A percentile compares a stretch with the other conserved stretches of the same genome.
phyloP scores from a whole-genome alignment of 2,113 vertebrate species.

The Drymodes brunneopygia region DNA sequence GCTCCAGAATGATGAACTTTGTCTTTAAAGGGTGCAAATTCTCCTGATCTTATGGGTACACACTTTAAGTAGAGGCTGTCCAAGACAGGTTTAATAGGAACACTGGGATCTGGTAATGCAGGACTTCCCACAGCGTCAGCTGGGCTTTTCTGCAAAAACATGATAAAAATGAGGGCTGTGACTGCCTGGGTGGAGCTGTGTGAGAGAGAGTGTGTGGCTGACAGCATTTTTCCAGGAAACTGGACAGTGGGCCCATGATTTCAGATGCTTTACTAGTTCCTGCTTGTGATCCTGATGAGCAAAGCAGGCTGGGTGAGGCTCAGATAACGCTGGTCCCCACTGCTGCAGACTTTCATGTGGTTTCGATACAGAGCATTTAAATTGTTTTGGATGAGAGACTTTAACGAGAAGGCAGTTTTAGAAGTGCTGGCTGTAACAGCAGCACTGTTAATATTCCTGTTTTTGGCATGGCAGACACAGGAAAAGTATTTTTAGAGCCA shows the following conservation, averaged over 20 bases:
- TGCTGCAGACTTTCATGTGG: background rate
- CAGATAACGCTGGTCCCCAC: background rate
- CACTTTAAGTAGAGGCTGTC: background rate
- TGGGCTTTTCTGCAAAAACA: background rate
- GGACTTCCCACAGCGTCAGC: background rate
- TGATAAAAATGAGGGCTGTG: background rate
- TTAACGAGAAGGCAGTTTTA: background rate
- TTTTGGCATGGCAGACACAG: background rate
- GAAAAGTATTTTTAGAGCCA: slow-evolving; percentile 35
- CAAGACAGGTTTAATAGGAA: background rate
- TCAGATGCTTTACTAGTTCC: background rate
- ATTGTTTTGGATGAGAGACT: background rate
- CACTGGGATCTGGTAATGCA: background rate
- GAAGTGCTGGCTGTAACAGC: background rate
- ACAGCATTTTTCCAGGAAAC: slow-evolving; percentile 21
- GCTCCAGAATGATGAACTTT: background rate
- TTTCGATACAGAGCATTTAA: background rate
- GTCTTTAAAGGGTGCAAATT: background rate
- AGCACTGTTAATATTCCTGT: background rate
- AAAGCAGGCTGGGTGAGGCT: background rate
- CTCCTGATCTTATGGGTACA: background rate
- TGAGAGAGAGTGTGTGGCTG: background rate
- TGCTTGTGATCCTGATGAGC: background rate
- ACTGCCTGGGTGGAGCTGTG: background rate
- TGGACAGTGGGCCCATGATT: background rate